These are phyloP conservation scores for Drosophila miranda DNA, from an alignment of 1,140 invertebrate species.

Conservation along the genomic window DNA sequence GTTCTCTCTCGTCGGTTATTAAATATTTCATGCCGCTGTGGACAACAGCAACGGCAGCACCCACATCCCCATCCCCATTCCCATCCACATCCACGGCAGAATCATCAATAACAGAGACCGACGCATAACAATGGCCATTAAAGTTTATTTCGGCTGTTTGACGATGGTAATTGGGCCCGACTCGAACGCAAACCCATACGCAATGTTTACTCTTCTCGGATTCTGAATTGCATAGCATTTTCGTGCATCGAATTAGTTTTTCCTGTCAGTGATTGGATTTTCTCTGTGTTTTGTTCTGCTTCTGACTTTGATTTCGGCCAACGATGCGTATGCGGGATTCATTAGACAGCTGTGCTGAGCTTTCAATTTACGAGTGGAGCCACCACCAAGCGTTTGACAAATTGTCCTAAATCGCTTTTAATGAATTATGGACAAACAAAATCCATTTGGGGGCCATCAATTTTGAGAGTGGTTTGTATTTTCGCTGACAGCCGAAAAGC, in stretches of 20 bases:
- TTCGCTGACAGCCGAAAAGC: conserved; percentile 35
- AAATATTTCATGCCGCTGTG: conserved; percentile 64
- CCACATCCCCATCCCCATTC: neutral
- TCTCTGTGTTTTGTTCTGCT: neutral
- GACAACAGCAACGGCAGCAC: conserved; percentile 33
- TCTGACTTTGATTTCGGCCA: conserved; percentile 5
- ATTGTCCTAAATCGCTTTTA: conserved; percentile 39
- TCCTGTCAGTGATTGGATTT: conserved; percentile 27
- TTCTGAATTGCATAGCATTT: conserved; percentile 36
- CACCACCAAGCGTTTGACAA: conserved; percentile 28
- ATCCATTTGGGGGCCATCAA: conserved; percentile 38
- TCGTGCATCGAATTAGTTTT: conserved; percentile 48
- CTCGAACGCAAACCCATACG: conserved; percentile 1
- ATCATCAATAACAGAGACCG: conserved; percentile 38
- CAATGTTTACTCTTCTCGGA: conserved; percentile 28
- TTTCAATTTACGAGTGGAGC: conserved; percentile 41
- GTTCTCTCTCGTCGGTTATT: conserved; percentile 44
- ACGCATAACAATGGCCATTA: conserved; percentile 60
- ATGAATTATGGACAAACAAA: conserved; percentile 45
- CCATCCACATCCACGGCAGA: conserved; percentile 11
- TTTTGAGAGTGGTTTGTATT: conserved; percentile 11
- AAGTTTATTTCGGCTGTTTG: conserved; percentile 60
- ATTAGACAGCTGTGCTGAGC: conserved; percentile 36
- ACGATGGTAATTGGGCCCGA: conserved; percentile 61
- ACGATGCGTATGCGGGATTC: conserved; percentile 26